Evolutionary conservation across 2,888 invertebrate genomes (phyloP).

Genomic region (Nudaria mundana): DNA sequence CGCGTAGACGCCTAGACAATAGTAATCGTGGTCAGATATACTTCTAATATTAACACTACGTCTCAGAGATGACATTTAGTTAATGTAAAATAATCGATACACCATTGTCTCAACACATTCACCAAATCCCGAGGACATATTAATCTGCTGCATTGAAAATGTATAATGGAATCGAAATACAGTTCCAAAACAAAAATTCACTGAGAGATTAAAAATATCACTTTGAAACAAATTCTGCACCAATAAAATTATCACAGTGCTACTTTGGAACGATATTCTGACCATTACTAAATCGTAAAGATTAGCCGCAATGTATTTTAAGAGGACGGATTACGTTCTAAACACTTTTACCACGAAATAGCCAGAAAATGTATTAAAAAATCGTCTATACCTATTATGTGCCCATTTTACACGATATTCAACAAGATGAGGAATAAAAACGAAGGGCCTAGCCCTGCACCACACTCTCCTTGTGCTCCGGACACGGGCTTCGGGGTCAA

Average conservation of each 20-base stretch:
- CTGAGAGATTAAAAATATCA: constrained; percentile 57
- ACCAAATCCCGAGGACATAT: constrained; percentile 63
- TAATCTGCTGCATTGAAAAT: constrained; percentile 40
- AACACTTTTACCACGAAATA: constrained; percentile 16
- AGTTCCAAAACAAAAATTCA: constrained; percentile 31
- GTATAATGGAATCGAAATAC: constrained; percentile 30
- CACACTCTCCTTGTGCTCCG: constrained; percentile 75
- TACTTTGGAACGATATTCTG: constrained; percentile 76
- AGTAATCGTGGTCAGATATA: constrained; percentile 74
- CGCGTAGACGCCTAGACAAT: constrained; percentile 79
- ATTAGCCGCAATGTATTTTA: constrained; percentile 60
- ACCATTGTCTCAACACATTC: constrained; percentile 79
- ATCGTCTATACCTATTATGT: constrained; percentile 77
- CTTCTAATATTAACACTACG: constrained; percentile 80
- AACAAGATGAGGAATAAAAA: constrained; percentile 72
- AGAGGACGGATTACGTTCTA: constrained; percentile 36
- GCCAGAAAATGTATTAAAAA: constrained; percentile 29
- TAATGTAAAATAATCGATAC: constrained; percentile 81
- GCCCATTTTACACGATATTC: constrained; percentile 78
- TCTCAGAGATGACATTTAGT: constrained; percentile 79
- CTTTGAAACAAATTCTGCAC: constrained; percentile 58
- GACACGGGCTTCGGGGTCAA: constrained; percentile 81
- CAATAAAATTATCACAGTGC: constrained; percentile 66
- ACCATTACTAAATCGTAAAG: constrained; percentile 62
- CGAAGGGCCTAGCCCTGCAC: constrained; percentile 78